Evolutionary conservation across 2,113 vertebrate species (phyloP), one percentile per base, ranked within the genome.

Genomic region (Macaca mulatta): DNA sequence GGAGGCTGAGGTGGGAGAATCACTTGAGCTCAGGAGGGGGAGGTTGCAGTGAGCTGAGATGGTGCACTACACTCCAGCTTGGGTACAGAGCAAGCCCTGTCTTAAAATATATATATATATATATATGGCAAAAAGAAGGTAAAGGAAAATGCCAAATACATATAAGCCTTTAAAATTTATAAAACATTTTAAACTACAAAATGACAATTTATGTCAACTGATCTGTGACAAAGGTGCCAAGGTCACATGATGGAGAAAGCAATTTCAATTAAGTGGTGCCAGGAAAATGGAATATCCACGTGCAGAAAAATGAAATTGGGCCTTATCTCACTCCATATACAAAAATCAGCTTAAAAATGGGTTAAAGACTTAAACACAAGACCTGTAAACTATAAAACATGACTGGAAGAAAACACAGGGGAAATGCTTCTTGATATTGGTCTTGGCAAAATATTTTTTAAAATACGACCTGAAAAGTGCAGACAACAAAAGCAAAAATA

Each of bases 71-170:
- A 64, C 61, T 64, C 61, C 27, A 64, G 27, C 61, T 12, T 64
- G 11, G 12, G 61, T 32, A 32, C 61, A 14, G 27, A 64, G 61
- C 12, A 64, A 64, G 61, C 2, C 61, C 61, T 30, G 27, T 64
- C 27, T 64, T 64, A 30, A 40, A 40, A 48, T 10, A 2, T 40
- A 40, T 40, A 17, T 52, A 17, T 5, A 52, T 52, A 52, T 16
- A 55, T 18, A 20, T 55, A 20, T 64, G 61, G 61, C 27, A 64
- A 22, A 64, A 69, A 92, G 38, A 30, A 88, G 6, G 18, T 80
- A 50, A 95, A 95, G n/a, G 6, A 87, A 96, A 94, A 72, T 90
- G 55, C 27, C 77, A 93, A 69, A 88, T 91, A 69, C 32, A 80
- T 45, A 61, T 16, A 96, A 32, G 22, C 14, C 22, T 57, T 35